Percentiles rank a stretch among this genome's conserved stretches.
phyloP scores from a whole-genome alignment of 2,113 vertebrate genomes.

The Petrocephalus zakoni region DNA sequence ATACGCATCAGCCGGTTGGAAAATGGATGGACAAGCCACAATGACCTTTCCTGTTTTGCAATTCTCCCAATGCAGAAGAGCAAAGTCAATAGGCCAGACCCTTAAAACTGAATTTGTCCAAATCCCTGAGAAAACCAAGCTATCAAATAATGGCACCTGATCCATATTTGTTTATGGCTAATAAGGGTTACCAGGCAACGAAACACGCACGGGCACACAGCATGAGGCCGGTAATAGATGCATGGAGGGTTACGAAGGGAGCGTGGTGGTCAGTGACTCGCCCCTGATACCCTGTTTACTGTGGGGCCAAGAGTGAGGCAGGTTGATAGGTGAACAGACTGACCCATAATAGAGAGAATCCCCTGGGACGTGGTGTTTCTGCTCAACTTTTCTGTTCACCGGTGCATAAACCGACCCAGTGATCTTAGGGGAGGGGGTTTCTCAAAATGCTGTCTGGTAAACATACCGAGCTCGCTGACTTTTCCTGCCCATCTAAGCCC shows the following conservation, averaged over 20 bases:
- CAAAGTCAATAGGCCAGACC: neutral
- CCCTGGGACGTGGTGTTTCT: neutral
- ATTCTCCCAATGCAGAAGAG: neutral
- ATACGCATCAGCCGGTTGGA: neutral
- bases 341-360: neutral
- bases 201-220: neutral
- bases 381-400: neutral
- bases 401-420: neutral
- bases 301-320: neutral
- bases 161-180: neutral
- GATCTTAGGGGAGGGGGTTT: neutral
- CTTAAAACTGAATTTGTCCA: neutral
- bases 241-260: neutral
- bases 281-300: neutral
- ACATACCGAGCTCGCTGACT: neutral
- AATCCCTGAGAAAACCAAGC: neutral
- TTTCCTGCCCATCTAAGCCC: neutral
- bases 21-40: neutral
- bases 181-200: neutral
- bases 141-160: neutral
- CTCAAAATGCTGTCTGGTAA: neutral
- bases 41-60: neutral
- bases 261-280: neutral
- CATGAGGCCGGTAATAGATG: neutral
- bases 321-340: neutral